phyloP scores from a whole-genome alignment of 2,113 vertebrate genomes.

The Axis porcinus region DNA sequence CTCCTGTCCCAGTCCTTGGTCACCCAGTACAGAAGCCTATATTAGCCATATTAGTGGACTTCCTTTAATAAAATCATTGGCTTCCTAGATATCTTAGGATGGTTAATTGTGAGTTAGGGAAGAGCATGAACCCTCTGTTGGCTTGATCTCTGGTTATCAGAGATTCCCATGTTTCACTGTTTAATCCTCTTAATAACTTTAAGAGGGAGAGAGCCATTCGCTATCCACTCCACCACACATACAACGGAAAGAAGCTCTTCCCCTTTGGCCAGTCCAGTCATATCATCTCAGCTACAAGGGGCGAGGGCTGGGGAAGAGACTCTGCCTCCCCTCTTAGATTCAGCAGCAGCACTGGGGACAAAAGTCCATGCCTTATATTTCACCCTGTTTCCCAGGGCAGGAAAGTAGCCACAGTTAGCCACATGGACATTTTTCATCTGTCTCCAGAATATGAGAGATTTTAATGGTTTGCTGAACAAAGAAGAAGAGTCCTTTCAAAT shows the following conservation, averaged over 20 bases:
- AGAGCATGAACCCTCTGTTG: neutral
- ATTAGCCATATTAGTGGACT: neutral
- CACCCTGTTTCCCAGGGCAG: neutral
- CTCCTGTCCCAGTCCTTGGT: neutral
- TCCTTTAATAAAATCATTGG: neutral
- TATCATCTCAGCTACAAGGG: neutral
- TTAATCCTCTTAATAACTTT: neutral
- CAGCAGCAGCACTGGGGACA: neutral
- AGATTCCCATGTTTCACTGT: neutral
- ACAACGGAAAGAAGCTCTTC: neutral
- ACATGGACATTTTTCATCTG: neutral
- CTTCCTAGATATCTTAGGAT: neutral
- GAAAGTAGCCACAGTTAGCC: neutral
- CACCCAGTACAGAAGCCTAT: neutral
- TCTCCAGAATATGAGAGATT: neutral
- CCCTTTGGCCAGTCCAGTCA: neutral
- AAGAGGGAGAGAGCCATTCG: neutral
- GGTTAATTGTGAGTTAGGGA: neutral
- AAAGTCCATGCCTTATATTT: neutral
- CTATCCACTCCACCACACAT: neutral
- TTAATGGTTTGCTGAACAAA: neutral
- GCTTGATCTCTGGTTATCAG: neutral
- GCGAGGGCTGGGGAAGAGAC: accelerated
- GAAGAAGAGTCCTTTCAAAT: neutral
- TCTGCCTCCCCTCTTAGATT: neutral